Conservation (phyloP, 1,140 invertebrate genomes). For the Proales similis region DNA sequence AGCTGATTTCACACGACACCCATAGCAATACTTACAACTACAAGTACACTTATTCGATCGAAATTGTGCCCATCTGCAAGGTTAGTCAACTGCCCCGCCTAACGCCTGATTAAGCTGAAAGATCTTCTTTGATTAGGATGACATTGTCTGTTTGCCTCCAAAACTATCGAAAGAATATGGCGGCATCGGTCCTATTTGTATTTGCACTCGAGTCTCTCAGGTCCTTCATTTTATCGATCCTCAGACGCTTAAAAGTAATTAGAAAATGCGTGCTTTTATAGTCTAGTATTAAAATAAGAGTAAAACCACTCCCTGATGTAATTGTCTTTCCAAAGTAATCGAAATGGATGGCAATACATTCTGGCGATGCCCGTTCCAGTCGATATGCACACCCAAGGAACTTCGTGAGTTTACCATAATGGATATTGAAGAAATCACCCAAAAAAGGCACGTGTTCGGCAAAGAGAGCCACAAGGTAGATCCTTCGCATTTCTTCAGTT, state of each 20-base stretch:
- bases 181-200: conserved; percentile 80
- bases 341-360: conserved; percentile 72
- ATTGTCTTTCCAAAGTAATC: conserved; percentile 60
- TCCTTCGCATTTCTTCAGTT: not conserved
- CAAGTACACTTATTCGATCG: conserved; percentile 73
- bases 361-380: conserved; percentile 76
- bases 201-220: conserved; percentile 80
- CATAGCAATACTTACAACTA: conserved; percentile 95
- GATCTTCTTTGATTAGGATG: conserved; percentile 57
- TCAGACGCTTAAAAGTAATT: conserved; percentile 72
- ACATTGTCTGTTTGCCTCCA: conserved; percentile 81
- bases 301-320: not conserved
- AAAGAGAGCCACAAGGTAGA: conserved; percentile 45
- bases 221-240: conserved; percentile 88
- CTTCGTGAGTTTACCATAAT: conserved; percentile 87
- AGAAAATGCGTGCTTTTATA: not conserved
- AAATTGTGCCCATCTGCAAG: conserved; percentile 92
- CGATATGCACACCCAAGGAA: conserved; percentile 81
- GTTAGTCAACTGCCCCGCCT: too few species aligned
- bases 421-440: conserved; percentile 78
- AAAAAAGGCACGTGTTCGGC: conserved; percentile 49
- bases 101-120: not conserved
- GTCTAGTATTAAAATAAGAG: not conserved
- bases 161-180: conserved; percentile 78
- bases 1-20: conserved; percentile 91